Percentiles rank a stretch among this genome's conserved stretches.
Conservation (phyloP, 1,140 invertebrate genomes). For the Nomia melanderi region DNA sequence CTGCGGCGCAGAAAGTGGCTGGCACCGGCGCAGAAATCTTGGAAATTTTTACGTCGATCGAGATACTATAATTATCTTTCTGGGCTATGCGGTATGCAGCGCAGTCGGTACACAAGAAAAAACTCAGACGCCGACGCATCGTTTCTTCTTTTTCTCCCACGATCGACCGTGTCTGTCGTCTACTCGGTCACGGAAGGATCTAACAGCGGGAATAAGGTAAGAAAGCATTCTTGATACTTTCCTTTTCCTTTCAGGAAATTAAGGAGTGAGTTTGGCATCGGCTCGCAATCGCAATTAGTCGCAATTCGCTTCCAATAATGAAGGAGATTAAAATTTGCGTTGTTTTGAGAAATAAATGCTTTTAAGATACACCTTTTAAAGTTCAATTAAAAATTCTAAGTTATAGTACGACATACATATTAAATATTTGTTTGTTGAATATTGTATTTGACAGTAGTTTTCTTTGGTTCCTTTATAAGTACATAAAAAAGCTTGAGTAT, state of each 20-base stretch:
- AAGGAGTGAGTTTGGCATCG: too few species aligned
- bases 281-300: too few species aligned
- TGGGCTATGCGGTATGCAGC: conserved; percentile 65
- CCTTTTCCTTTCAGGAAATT: not conserved
- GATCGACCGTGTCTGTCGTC: conserved; percentile 41
- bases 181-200: conserved; percentile 35
- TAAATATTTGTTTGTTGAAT: too few species aligned
- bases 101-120: conserved; percentile 51
- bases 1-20: conserved; percentile 37
- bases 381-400: too few species aligned
- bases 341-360: too few species aligned
- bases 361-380: too few species aligned
- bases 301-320: too few species aligned
- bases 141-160: conserved; percentile 29
- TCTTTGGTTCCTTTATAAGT: too few species aligned
- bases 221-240: not conserved
- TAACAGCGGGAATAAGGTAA: not conserved
- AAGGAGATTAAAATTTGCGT: too few species aligned
- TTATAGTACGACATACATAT: too few species aligned
- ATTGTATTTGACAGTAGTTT: too few species aligned
- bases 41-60: conserved; percentile 68
- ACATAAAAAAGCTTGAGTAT: too few species aligned
- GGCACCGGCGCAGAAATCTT: conserved; percentile 62
- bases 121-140: conserved; percentile 13
- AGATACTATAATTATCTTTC: conserved; percentile 72